A percentile compares a stretch with the other conserved stretches of the same genome.
phyloP scores from a whole-genome alignment of 2,797 vertebrate genomes.

The Bradypodion ventrale region DNA sequence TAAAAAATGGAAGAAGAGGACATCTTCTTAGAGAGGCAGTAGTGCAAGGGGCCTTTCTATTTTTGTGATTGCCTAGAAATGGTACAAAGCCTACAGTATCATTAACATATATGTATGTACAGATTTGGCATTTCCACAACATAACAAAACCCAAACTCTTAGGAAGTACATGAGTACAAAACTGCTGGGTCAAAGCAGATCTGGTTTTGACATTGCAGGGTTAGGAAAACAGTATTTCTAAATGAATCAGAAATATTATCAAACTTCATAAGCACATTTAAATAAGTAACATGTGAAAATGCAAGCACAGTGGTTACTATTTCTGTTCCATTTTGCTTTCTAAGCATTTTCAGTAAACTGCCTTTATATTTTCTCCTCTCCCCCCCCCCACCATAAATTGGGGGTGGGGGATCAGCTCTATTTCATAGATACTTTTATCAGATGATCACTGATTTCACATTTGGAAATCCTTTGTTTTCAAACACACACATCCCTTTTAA shows the following conservation, averaged over 20 bases:
- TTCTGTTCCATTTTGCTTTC: not conserved
- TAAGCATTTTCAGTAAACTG: not conserved
- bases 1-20: not conserved
- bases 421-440: not conserved
- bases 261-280: not conserved
- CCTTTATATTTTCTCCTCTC: not conserved
- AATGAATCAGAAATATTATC: not conserved
- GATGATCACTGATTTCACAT: not conserved
- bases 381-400: not conserved
- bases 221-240: conserved; percentile 14
- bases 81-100: not conserved
- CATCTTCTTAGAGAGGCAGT: not conserved
- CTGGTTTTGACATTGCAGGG: not conserved
- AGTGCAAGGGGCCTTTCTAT: not conserved
- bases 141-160: not conserved
- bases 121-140: not conserved
- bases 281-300: not conserved
- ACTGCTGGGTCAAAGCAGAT: not conserved
- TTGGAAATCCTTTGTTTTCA: not conserved
- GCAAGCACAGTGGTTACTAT: not conserved
- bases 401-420: too few species aligned
- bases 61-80: not conserved
- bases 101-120: not conserved
- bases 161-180: not conserved
- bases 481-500: too few species aligned